Conservation (phyloP, 1,140 invertebrate species). For the Carposina sasakii region DNA sequence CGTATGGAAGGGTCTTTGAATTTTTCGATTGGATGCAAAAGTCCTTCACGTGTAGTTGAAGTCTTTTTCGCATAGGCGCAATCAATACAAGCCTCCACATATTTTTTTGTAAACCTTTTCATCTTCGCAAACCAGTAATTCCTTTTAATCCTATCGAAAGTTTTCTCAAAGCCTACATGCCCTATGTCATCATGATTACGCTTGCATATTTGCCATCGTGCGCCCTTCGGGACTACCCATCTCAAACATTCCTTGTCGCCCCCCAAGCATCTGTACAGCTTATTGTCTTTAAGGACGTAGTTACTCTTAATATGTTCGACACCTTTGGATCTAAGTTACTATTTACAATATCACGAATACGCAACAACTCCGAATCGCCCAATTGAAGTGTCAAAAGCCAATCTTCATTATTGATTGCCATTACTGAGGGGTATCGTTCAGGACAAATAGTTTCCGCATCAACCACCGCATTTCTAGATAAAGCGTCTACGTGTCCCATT, state of each 20-base stretch:
- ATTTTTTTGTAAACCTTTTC: not conserved
- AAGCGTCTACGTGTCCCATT: constrained; percentile 30
- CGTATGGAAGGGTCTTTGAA: constrained; percentile 2
- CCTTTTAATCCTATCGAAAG: not conserved
- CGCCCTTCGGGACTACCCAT: not conserved
- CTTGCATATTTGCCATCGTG: constrained; percentile 7
- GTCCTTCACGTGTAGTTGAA: not conserved
- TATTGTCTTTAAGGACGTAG: not conserved
- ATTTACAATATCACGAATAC: too few species aligned
- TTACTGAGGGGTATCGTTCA: not conserved
- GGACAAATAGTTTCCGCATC: not conserved
- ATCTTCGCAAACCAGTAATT: constrained; percentile 1
- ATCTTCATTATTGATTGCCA: constrained; percentile 13
- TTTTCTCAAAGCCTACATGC: constrained; percentile 12
- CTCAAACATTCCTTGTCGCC: not conserved
- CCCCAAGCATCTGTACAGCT: not conserved
- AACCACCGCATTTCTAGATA: constrained; percentile 26
- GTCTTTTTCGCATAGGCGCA: not conserved
- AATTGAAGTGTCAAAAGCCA: constrained; percentile 28
- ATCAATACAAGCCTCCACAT: not conserved
- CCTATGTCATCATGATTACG: constrained; percentile 11
- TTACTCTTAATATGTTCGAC: not conserved
- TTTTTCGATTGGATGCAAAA: constrained; percentile 4
- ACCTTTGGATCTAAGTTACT: constrained; percentile 23
- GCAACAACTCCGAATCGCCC: constrained; percentile 5